phyloP scores from a whole-genome alignment of 2,888 invertebrate genomes.

The Geotrupes spiniger region DNA sequence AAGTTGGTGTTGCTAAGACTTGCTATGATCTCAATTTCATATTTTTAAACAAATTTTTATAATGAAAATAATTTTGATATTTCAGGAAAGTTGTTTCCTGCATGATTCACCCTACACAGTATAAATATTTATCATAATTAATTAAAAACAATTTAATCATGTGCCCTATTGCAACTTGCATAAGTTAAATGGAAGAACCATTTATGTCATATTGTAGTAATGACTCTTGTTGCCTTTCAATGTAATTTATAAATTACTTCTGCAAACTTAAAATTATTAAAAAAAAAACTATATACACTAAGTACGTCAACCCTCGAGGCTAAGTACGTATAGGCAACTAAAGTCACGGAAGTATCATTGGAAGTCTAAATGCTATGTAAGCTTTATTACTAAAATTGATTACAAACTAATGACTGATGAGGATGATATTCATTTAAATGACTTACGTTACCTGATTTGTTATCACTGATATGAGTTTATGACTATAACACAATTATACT shows the following conservation, averaged over 20 bases:
- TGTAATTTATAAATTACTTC: background rate
- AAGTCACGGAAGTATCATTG: conserved; percentile 36
- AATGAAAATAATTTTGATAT: background rate
- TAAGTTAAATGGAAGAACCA: conserved; percentile 38
- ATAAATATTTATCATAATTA: too few relatives aligned
- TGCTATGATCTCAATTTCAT: too few relatives aligned
- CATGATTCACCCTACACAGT: too few relatives aligned
- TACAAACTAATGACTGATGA: conserved; percentile 30
- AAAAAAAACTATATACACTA: conserved; percentile 17
- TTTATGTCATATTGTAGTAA: conserved; percentile 20
- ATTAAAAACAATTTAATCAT: too few relatives aligned
- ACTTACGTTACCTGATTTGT: conserved; percentile 33
- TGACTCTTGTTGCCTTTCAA: conserved; percentile 18
- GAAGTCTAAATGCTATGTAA: conserved; percentile 35
- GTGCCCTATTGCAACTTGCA: conserved; percentile 5
- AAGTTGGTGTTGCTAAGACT: too few relatives aligned
- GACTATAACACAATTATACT: conserved; percentile 19
- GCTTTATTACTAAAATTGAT: conserved; percentile 23
- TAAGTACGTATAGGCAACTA: conserved; percentile 23
- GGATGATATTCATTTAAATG: conserved; percentile 25
- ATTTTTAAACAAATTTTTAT: background rate
- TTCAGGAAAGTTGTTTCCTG: background rate
- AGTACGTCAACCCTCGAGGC: conserved; percentile 22
- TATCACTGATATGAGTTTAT: conserved; percentile 32
- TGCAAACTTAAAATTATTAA: conserved; percentile 3